These are phyloP conservation scores for Myoxocephalus aenaeus DNA, from an alignment of 2,797 vertebrate species.

Conservation along the genomic window DNA sequence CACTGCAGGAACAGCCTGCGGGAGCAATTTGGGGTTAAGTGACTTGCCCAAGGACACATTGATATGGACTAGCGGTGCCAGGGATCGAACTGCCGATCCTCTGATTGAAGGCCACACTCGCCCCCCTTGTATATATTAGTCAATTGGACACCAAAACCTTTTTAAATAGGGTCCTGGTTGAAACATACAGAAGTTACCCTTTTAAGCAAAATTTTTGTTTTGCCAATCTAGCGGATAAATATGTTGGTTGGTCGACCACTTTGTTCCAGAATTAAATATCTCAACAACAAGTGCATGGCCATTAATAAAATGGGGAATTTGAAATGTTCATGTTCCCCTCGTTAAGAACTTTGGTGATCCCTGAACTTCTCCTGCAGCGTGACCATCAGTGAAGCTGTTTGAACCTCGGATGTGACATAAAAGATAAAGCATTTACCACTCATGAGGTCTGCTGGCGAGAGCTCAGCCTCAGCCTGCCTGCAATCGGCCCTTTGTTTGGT, in stretches of 20 bases:
- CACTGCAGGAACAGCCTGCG: too few relatives aligned
- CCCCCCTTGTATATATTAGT: background rate
- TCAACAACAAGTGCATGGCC: background rate
- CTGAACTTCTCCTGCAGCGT: background rate
- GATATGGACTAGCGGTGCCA: too few relatives aligned
- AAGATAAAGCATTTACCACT: constrained; percentile 26
- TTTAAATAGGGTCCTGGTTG: background rate
- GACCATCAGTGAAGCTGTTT: constrained; percentile 13
- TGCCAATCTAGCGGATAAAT: background rate
- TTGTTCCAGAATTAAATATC: background rate
- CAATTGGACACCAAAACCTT: background rate
- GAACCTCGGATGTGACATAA: constrained; percentile 31
- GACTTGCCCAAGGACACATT: too few relatives aligned
- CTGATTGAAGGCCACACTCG: too few relatives aligned
- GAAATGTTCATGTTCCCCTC: background rate
- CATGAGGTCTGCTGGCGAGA: constrained; percentile 24
- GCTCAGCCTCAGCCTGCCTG: constrained; percentile 23
- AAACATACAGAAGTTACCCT: too few relatives aligned
- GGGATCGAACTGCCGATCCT: too few relatives aligned
- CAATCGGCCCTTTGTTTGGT: constrained; percentile 63
- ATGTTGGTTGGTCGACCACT: background rate
- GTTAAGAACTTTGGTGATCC: background rate
- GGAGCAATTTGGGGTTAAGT: too few relatives aligned
- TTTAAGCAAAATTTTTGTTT: background rate
- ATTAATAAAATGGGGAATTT: background rate